Conservation (phyloP, 2,113 vertebrate genomes). For the Labeo rohita region DNA sequence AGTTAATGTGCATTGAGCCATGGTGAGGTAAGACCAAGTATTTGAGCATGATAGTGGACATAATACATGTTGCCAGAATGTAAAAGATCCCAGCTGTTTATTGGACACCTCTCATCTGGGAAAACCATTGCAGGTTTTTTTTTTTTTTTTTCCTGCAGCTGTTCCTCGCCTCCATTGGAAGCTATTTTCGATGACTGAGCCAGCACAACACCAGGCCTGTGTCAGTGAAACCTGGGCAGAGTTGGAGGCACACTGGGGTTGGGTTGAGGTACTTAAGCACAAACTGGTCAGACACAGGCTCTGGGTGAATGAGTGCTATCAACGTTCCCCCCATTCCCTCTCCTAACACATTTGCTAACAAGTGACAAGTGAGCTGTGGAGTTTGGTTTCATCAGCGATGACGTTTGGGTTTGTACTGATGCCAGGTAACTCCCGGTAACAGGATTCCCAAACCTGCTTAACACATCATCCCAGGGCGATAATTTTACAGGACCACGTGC, state of each 20-base stretch:
- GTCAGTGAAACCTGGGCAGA: slow-evolving; percentile 28
- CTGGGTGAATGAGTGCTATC: neutral
- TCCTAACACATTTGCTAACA: neutral
- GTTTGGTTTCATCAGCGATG: slow-evolving; percentile 65
- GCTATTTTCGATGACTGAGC: slow-evolving; percentile 43
- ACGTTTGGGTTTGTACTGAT: slow-evolving; percentile 54
- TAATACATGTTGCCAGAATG: slow-evolving; percentile 32
- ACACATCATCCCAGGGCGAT: slow-evolving; percentile 57
- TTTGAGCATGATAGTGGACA: slow-evolving; percentile 11
- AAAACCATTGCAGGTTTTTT: slow-evolving; percentile 49
- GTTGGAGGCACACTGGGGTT: neutral
- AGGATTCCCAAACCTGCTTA: slow-evolving; percentile 28
- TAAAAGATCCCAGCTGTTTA: slow-evolving; percentile 40
- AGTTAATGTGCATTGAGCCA: neutral
- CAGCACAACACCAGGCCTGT: neutral
- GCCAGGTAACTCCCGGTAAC: slow-evolving; percentile 55
- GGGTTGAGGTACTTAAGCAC: neutral
- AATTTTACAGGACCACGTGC: slow-evolving; percentile 56
- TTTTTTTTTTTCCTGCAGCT: neutral
- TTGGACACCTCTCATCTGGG: slow-evolving; percentile 47
- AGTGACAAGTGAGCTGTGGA: neutral
- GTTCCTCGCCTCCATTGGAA: neutral
- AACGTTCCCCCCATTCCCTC: neutral
- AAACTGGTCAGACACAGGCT: neutral
- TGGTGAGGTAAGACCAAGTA: neutral